Evolutionary conservation across 2,113 vertebrate genomes (phyloP), one percentile per base, ranked within the genome.

Genomic region (Castor canadensis): DNA sequence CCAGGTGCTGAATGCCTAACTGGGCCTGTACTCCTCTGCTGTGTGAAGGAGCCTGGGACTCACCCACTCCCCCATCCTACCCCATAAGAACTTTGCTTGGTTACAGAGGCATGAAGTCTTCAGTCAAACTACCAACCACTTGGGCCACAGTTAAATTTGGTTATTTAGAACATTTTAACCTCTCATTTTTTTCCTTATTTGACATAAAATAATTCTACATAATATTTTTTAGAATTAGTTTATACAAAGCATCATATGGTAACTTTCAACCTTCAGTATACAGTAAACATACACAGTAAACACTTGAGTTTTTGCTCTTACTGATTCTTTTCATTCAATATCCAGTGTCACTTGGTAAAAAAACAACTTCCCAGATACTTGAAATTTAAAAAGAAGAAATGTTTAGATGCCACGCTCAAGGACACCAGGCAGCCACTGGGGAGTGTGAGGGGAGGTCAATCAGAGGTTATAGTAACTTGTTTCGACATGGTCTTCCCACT

Each of bases 141-240:
- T 47, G 71, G 32, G 19, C 35, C 79, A 87, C n/a, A 80, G 81
- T 52, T 43, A 80, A 43, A 49, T 6, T 45, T 11, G 19, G 38
- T 49, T 52, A 92, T 19, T 76, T 38, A 58, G 22, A 75, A 35
- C 3, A 69, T 40, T 92, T 43, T 67, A 91, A 69, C 38, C 79
- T 87, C 24, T 60, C 7, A 0, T n/a, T 71, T 87, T 40, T 47
- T 16, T 19, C 10, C 43, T 71, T 76, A 60, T 84, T 93, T 91
- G 28, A 94, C 93, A 93, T 26, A 52, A 86, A 95, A 77, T 43
- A 52, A 72, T 52, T 94, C 28, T 45, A 81, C 43, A 20, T 56
- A 66, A 58, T 71, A 40, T 67, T 85, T 71, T 49, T 85, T 45
- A 60, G 9, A 90, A 69, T 38, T 79, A 66, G 43, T 83, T 75